Base-by-base conservation (phyloP, 37 sponge, comb jelly and placozoan genomes). In the Hormiphora californensis region DNA sequence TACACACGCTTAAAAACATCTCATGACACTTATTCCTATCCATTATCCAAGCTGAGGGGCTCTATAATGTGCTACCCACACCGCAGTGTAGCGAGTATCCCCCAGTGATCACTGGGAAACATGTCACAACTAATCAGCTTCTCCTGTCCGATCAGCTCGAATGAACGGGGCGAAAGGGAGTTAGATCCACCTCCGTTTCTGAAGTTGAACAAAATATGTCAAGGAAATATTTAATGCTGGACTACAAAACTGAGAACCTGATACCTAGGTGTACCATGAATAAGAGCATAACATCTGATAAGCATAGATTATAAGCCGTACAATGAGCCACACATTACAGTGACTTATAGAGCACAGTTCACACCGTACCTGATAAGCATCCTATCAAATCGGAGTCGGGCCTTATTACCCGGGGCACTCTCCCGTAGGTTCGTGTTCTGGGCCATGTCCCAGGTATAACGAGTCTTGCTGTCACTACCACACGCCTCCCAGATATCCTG, bases 41-140 rank as follows among this genome's bases (percentile, higher is more conserved):
- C n/a, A n/a, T n/a, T n/a, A n/a, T n/a, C n/a, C n/a, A n/a, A n/a
- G n/a, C n/a, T n/a, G n/a, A n/a, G n/a, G n/a, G n/a, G n/a, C n/a
- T n/a, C n/a, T n/a, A n/a, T n/a, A n/a, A n/a, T n/a, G n/a, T n/a
- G n/a, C n/a, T n/a, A n/a, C n/a, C n/a, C n/a, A n/a, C n/a, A n/a
- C n/a, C n/a, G n/a, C n/a, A 73, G 43, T 15, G 39, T 39, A 1
- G 81, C 81, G n/a, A 73, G 44, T 15, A 73, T 22, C 25, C 81
- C 81, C 81, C 81, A 73, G 27, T 73, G 81, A 19, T 73, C 81
- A 40, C 81, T 73, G 49, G 81, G 81, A 30, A 21, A 73, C 81
- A 73, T 73, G 81, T 40, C 49, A 40, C 81, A 73, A 30, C 81
- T 73, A 22, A 21, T 1, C 12, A 73, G 49, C 5, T 5, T 73